A percentile compares a stretch with the other conserved stretches of the same genome.
These are phyloP conservation scores for Glaucidium brasilianum DNA, from an alignment of 2,113 vertebrate species.

Conservation along the genomic window DNA sequence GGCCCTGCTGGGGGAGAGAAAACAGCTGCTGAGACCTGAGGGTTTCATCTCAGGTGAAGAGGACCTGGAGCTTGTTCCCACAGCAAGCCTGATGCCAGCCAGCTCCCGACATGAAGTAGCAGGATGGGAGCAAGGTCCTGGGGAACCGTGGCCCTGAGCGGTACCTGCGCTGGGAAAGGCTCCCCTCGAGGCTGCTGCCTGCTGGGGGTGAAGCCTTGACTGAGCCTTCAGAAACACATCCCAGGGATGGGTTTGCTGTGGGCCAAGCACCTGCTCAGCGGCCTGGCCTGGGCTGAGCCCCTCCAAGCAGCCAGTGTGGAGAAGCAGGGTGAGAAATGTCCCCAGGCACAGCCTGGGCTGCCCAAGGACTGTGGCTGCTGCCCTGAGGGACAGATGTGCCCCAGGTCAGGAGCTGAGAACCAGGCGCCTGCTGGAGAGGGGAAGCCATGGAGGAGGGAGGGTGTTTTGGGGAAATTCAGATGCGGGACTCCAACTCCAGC, in stretches of 20 bases:
- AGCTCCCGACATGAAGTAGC: not conserved
- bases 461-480: not conserved
- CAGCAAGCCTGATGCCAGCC: not conserved
- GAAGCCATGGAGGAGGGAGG: not conserved
- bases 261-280: accelerated
- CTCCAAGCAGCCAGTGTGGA: not conserved
- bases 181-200: not conserved
- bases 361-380: not conserved
- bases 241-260: not conserved
- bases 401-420: not conserved
- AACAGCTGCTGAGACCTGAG: not conserved
- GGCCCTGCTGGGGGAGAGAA: not conserved
- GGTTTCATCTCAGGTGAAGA: not conserved
- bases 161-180: not conserved
- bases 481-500: not conserved
- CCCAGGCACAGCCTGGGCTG: not conserved
- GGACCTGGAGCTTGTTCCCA: not conserved
- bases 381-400: too few relatives aligned
- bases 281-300: not conserved
- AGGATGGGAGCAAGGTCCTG: not conserved
- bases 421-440: not conserved
- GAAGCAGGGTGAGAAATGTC: not conserved
- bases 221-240: not conserved
- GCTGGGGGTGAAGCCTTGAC: not conserved
- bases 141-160: accelerated